A percentile compares a stretch with the other conserved stretches of the same genome.
These are phyloP conservation scores for Synergus umbraculus DNA, from an alignment of 2,888 invertebrate genomes.

Conservation along the genomic window DNA sequence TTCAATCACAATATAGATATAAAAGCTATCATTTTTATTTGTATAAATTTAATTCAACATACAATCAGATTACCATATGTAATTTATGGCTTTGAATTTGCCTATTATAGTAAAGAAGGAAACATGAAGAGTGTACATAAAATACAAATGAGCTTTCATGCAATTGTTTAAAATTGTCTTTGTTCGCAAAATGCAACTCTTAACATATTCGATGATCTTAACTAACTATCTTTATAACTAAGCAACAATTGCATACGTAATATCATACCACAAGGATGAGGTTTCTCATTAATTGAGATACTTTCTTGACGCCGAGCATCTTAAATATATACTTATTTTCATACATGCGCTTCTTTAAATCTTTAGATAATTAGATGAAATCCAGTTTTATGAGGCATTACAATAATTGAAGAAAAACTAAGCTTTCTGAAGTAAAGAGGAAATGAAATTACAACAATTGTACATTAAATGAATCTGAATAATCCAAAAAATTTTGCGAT, in stretches of 20 bases:
- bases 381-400: no score
- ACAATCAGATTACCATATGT: not conserved
- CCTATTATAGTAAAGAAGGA: not conserved
- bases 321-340: constrained; percentile 36
- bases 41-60: no score
- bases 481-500: no score
- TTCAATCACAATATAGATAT: not conserved
- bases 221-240: constrained; percentile 15
- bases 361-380: not conserved
- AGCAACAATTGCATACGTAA: constrained; percentile 24
- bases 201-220: not conserved
- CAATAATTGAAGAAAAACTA: not conserved
- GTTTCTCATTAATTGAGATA: constrained; percentile 67
- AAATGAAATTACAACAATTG: no score
- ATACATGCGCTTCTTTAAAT: constrained; percentile 4
- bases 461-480: no score
- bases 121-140: not conserved
- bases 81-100: not conserved
- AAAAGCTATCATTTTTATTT: not conserved
- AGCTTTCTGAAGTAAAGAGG: no score
- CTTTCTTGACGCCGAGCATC: constrained; percentile 63
- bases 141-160: not conserved
- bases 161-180: not conserved
- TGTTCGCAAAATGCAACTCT: not conserved
- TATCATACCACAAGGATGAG: constrained; percentile 38